Base-by-base conservation (phyloP, 1,140 invertebrate genomes). In the Brachionus angularis region DNA sequence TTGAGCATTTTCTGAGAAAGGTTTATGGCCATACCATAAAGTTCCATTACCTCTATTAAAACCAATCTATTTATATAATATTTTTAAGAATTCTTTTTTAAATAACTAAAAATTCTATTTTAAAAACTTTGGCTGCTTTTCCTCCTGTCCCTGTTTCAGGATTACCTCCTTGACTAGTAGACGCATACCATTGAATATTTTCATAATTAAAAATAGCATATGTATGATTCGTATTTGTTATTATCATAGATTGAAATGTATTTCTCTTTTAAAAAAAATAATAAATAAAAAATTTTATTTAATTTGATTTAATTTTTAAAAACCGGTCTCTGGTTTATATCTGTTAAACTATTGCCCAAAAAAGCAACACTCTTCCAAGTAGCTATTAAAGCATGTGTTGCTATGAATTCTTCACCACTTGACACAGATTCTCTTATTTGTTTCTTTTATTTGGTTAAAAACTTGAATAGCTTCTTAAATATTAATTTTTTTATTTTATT, bases 41-140 rank as follows among this genome's bases (percentile, higher is more conserved):
- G 91, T 96, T n/a, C 90, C 92, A 77, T 96, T 96, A 62, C 93
- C 93, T 55, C 89, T 92, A 78, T 96, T 96, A 80, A 96, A 96
- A 39, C 93, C 93, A 76, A 96, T 87, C 90, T 91, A 75, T n/a
- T n/a, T n/a, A n/a, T n/a, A n/a, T n/a, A n/a, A n/a, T n/a, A 73
- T 81, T 12, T 47, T 44, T 18, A 27, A 46, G 14, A 64, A 27
- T 31, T 44, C 46, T 18, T 44, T 50, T 10, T 31, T 0, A 29
- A 50, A 18, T 47, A 5, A 34, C 12, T 14, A 70, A 23, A 50
- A 29, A 12, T 29, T 18, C 27, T 25, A 1, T 29, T 29, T 16
- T 47, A 1, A 12, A 25, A 33, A 67, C 62, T 50, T 67, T 67
- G 14, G 62, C 62, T 16, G 62, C 62, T 67, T 50, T 52, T 4